phyloP scores from a whole-genome alignment of 2,797 vertebrate species.

The Staurois parvus region DNA sequence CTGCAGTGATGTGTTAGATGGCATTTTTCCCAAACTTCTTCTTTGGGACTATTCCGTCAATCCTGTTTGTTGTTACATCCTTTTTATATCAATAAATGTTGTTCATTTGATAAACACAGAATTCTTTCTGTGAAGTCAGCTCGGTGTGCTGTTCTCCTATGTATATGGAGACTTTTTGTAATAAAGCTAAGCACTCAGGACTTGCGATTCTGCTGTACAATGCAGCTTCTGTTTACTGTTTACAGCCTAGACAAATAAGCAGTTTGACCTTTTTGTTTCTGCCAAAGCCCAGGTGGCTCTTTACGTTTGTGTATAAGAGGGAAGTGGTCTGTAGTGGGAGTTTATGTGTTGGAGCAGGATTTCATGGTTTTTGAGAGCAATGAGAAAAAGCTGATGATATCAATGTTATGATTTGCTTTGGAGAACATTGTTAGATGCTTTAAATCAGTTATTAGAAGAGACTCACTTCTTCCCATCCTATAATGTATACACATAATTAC shows the following conservation, averaged over 20 bases:
- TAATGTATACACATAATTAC: no score
- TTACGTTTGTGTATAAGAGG: constrained; percentile 8
- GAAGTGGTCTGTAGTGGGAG: constrained; percentile 7
- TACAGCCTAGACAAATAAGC: constrained; percentile 44
- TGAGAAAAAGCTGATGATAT: no score
- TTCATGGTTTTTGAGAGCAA: no score
- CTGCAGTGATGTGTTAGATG: constrained; percentile 4
- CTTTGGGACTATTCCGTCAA: neutral
- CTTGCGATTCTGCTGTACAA: constrained; percentile 24
- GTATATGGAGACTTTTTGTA: constrained; percentile 24
- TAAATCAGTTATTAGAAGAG: no score
- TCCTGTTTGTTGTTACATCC: neutral
- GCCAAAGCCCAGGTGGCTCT: constrained; percentile 38
- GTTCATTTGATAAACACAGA: constrained; percentile 11
- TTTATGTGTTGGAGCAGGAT: neutral
- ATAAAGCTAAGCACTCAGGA: constrained; percentile 33
- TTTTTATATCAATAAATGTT: constrained; percentile 22
- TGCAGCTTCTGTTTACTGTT: constrained; percentile 35
- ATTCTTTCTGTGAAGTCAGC: constrained; percentile 9
- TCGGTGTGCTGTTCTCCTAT: neutral
- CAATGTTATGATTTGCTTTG: no score
- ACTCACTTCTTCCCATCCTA: no score
- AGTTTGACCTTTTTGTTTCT: constrained; percentile 46
- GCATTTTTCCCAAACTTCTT: neutral
- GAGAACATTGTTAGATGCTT: no score